Conservation (phyloP, 2,888 invertebrate genomes). For the Melanostoma scalare region DNA sequence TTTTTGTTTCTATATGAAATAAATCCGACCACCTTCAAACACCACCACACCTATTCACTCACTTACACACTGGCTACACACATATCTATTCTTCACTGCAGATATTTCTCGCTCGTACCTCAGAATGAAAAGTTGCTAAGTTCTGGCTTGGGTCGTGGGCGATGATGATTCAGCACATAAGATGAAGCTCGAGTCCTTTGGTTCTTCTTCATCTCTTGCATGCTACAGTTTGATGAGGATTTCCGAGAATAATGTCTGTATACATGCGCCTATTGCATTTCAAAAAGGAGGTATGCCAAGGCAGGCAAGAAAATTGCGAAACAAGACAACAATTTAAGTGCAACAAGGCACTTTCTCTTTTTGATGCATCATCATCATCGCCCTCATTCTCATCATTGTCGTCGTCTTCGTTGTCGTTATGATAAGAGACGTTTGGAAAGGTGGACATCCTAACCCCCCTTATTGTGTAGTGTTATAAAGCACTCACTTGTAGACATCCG, state of each 20-base stretch:
- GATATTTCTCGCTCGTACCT: conserved; percentile 32
- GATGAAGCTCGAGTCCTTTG: conserved; percentile 59
- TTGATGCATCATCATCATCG: conserved; percentile 69
- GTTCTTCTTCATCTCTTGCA: not conserved
- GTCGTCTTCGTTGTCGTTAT: conserved; percentile 43
- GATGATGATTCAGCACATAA: conserved; percentile 68
- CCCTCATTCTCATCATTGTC: conserved; percentile 24
- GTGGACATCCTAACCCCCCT: conserved; percentile 7
- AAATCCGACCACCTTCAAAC: conserved; percentile 22
- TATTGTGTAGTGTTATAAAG: conserved; percentile 70
- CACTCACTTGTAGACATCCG: conserved; percentile 76
- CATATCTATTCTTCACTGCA: conserved; percentile 38
- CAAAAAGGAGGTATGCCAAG: conserved; percentile 31
- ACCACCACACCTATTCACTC: not conserved
- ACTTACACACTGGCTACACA: not conserved
- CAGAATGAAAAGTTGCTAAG: conserved; percentile 42
- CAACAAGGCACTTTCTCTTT: conserved; percentile 75
- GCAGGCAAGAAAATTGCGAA: conserved; percentile 51
- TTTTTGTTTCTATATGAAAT: conserved; percentile 22
- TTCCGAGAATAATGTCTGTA: conserved; percentile 51
- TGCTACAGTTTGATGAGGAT: conserved; percentile 65
- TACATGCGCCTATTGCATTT: conserved; percentile 57
- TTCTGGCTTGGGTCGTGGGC: conserved; percentile 8
- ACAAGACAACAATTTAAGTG: conserved; percentile 74
- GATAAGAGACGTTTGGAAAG: conserved; percentile 32